Conservation (phyloP, 2,888 invertebrate species). For the Melanchra persicariae region DNA sequence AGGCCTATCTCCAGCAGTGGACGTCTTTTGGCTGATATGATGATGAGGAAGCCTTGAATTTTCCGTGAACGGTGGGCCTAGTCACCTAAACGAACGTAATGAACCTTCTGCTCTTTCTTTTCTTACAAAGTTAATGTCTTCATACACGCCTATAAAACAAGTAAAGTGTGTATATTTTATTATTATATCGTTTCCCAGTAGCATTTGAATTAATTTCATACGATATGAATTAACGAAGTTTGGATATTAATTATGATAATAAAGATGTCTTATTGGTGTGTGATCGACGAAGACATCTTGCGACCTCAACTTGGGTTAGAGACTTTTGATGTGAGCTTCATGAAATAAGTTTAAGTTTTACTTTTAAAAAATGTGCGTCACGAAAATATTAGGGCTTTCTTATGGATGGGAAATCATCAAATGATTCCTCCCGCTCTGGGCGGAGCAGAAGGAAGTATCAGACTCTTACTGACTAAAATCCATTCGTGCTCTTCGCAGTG, state of each 20-base stretch:
- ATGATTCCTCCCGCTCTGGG: too few relatives aligned
- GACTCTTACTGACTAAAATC: too few relatives aligned
- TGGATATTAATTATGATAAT: conserved; percentile 41
- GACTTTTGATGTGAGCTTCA: neutral
- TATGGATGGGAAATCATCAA: too few relatives aligned
- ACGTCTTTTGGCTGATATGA: too few relatives aligned
- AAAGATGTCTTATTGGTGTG: conserved; percentile 24
- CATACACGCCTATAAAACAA: conserved; percentile 69
- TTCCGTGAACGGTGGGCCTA: too few relatives aligned
- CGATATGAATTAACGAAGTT: conserved; percentile 55
- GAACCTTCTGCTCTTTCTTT: conserved; percentile 26
- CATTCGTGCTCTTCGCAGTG: too few relatives aligned
- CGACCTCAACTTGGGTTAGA: neutral
- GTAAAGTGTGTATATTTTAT: conserved; percentile 67
- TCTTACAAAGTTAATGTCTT: conserved; percentile 65
- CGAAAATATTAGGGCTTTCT: too few relatives aligned
- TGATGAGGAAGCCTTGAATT: too few relatives aligned
- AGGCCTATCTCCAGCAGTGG: too few relatives aligned
- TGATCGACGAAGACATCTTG: conserved; percentile 3
- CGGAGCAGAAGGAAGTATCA: too few relatives aligned
- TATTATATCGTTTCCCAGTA: conserved; percentile 72
- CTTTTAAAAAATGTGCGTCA: too few relatives aligned
- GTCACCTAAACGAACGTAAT: neutral
- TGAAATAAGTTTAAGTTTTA: neutral
- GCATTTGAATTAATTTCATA: conserved; percentile 76